These are phyloP conservation scores for Cheiracanthium punctorium DNA, from an alignment of 2,888 invertebrate genomes.

Conservation along the genomic window DNA sequence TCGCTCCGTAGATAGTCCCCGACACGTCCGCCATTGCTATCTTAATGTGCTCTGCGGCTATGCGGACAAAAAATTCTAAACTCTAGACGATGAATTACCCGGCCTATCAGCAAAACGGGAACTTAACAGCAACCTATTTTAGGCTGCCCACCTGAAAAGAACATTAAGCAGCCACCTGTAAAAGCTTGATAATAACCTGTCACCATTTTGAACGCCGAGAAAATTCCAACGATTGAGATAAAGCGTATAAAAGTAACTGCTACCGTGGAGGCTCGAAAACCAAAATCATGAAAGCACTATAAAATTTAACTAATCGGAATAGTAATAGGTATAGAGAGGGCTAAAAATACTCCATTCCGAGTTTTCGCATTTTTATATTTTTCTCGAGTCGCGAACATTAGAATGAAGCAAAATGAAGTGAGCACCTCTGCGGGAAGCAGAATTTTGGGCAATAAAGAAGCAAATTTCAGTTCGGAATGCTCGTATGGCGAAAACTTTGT, in stretches of 20 bases:
- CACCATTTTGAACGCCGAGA: slow-evolving; percentile 19
- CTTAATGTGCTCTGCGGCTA: slow-evolving; percentile 65
- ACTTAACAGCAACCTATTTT: slow-evolving; percentile 48
- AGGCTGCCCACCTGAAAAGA: slow-evolving; percentile 56
- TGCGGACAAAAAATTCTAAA: slow-evolving; percentile 52
- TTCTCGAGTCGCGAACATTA: background rate
- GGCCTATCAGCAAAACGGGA: slow-evolving; percentile 40
- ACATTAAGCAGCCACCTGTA: slow-evolving; percentile 63
- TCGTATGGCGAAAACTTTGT: background rate
- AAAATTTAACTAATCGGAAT: slow-evolving; percentile 54
- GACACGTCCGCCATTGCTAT: slow-evolving; percentile 45
- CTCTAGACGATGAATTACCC: slow-evolving; percentile 65
- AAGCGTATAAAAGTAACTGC: slow-evolving; percentile 26
- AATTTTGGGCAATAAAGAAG: background rate
- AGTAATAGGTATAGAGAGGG: background rate
- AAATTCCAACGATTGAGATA: slow-evolving; percentile 60
- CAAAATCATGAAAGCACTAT: slow-evolving; percentile 24
- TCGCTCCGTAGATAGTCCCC: slow-evolving; percentile 49
- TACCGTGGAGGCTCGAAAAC: slow-evolving; percentile 21
- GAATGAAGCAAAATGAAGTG: background rate
- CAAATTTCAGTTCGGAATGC: background rate
- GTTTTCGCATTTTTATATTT: no score
- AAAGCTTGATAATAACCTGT: slow-evolving; percentile 49
- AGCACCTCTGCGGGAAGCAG: background rate
- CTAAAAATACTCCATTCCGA: background rate